These are phyloP conservation scores for Stenoptilia bipunctidactyla DNA, from an alignment of 2,888 invertebrate genomes.

Conservation along the genomic window DNA sequence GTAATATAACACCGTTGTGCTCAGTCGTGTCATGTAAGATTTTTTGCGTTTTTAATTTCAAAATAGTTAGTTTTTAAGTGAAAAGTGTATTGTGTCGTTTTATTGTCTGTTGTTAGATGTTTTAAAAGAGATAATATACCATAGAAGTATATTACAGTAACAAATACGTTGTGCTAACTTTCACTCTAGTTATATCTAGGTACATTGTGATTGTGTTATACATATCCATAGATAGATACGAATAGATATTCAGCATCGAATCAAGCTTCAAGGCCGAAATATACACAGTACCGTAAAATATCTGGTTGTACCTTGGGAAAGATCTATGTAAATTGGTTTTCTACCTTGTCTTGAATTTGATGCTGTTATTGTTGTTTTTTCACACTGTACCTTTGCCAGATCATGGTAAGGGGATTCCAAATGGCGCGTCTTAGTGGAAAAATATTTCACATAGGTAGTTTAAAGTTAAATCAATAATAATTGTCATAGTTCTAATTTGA, in stretches of 20 bases:
- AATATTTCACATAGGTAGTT: constrained; percentile 2
- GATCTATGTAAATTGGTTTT: background rate
- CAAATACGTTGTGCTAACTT: constrained; percentile 64
- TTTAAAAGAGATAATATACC: background rate
- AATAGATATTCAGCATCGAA: constrained; percentile 65
- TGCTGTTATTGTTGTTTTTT: no score
- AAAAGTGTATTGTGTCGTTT: constrained; percentile 26
- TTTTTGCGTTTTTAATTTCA: constrained; percentile 56
- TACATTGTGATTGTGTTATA: constrained; percentile 26
- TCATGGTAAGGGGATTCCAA: constrained; percentile 16
- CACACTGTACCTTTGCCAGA: no score
- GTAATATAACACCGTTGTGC: constrained; percentile 72
- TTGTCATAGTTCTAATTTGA: no score
- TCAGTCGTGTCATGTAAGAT: constrained; percentile 71
- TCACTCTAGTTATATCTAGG: constrained; percentile 69
- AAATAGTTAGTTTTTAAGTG: background rate
- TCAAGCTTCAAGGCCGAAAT: constrained; percentile 68
- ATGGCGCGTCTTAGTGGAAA: constrained; percentile 12
- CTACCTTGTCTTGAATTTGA: background rate
- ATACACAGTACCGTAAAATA: constrained; percentile 31
- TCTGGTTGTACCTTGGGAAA: constrained; percentile 9
- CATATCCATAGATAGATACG: constrained; percentile 26
- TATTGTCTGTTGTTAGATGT: constrained; percentile 19
- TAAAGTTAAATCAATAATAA: no score
- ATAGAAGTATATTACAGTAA: background rate